Percentiles rank a stretch among this genome's conserved stretches.
These are phyloP conservation scores for honey bee (Apis mellifera) DNA, from an alignment of 1,140 invertebrate species.

Conservation along the genomic window DNA sequence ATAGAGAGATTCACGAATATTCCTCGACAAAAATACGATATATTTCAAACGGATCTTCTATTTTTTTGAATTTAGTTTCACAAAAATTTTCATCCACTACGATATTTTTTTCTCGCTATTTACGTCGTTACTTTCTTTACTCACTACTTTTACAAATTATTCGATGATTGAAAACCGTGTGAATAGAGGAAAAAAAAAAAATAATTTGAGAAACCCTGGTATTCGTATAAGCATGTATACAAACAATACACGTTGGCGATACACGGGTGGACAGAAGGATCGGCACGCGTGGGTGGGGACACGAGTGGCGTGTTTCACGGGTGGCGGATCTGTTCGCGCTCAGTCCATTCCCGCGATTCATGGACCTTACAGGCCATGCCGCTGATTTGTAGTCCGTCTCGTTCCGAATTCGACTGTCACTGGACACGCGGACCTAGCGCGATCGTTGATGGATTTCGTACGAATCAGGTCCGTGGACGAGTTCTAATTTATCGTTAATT, in stretches of 20 bases:
- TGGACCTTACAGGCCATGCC: constrained; percentile 59
- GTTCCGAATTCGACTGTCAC: constrained; percentile 36
- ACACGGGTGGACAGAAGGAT: constrained; percentile 2
- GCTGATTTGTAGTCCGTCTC: constrained; percentile 44
- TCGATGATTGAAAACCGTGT: neutral
- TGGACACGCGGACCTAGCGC: neutral
- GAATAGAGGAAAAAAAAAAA: neutral
- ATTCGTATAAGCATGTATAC: constrained; percentile 18
- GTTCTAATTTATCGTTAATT: too few species aligned
- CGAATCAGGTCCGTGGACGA: neutral
- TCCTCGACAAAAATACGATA: too few species aligned
- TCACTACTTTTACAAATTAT: too few species aligned
- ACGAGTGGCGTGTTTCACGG: constrained; percentile 57
- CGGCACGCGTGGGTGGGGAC: constrained; percentile 52
- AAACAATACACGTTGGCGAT: constrained; percentile 25
- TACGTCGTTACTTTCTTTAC: too few species aligned
- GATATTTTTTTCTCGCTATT: too few species aligned
- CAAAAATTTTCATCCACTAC: too few species aligned
- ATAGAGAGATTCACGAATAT: too few species aligned
- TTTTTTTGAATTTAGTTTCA: too few species aligned
- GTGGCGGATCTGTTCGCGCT: constrained; percentile 65
- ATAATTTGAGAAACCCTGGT: constrained; percentile 25
- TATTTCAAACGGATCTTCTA: too few species aligned
- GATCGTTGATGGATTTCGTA: constrained; percentile 18
- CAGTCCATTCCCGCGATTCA: constrained; percentile 72